phyloP scores from a whole-genome alignment of 2,888 invertebrate genomes.

The Sympetrum striolatum region DNA sequence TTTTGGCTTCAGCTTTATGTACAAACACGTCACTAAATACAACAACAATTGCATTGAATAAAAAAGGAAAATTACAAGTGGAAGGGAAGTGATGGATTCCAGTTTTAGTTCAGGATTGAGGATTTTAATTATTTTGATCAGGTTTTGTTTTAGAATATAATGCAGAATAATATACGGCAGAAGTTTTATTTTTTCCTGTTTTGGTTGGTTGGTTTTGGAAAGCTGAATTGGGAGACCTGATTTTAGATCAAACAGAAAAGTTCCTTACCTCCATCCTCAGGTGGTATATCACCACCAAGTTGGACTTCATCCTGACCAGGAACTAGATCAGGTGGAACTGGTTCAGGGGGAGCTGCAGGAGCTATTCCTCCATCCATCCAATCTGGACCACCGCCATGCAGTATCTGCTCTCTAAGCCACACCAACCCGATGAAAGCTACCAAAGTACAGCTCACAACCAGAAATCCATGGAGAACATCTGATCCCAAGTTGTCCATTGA shows the following conservation, averaged over 20 bases:
- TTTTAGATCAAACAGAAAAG: neutral
- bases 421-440: slow-evolving; percentile 96
- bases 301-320: slow-evolving; percentile 46
- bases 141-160: too few species aligned
- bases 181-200: too few species aligned
- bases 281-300: slow-evolving; percentile 20
- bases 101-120: too few species aligned
- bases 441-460: slow-evolving; percentile 95
- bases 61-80: too few species aligned
- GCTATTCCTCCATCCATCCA: slow-evolving; percentile 84
- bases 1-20: too few species aligned
- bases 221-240: neutral
- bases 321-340: slow-evolving; percentile 57
- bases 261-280: slow-evolving; percentile 12
- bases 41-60: too few species aligned
- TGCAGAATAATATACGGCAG: too few species aligned
- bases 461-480: slow-evolving; percentile 95
- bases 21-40: too few species aligned
- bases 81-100: too few species aligned
- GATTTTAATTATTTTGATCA: too few species aligned
- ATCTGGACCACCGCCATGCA: slow-evolving; percentile 96
- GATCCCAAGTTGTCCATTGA: slow-evolving; percentile 91
- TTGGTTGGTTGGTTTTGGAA: neutral
- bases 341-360: slow-evolving; percentile 60
- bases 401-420: slow-evolving; percentile 97